Percentiles rank a stretch among this genome's conserved stretches.
Conservation (phyloP, 2,888 invertebrate species). For the Epiperipatus broadwayi region DNA sequence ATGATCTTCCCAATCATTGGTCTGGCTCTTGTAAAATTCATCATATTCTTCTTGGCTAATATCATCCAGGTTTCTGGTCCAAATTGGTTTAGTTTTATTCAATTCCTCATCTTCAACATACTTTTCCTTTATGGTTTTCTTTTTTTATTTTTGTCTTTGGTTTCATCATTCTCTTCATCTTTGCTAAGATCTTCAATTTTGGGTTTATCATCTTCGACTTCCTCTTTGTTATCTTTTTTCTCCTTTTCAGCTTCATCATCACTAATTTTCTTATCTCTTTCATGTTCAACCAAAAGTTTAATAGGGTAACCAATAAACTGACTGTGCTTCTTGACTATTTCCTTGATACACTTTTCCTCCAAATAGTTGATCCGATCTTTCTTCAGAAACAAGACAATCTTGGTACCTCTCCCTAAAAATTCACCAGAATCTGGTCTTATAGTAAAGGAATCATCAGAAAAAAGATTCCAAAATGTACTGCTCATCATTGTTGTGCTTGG, state of each 20-base stretch:
- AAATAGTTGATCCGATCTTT: too few species aligned
- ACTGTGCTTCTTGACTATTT: slow-evolving; percentile 30
- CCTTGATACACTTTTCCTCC: slow-evolving; percentile 31
- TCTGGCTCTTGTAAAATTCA: slow-evolving; percentile 31
- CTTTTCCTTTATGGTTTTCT: slow-evolving; percentile 31
- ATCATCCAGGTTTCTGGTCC: slow-evolving; percentile 31
- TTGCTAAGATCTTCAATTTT: too few species aligned
- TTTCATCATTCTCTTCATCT: too few species aligned
- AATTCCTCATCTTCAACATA: too few species aligned
- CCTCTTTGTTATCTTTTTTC: slow-evolving; percentile 9
- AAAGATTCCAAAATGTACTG: slow-evolving; percentile 22
- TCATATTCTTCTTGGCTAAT: slow-evolving; percentile 30
- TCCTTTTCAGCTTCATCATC: slow-evolving; percentile 16
- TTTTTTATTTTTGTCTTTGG: too few species aligned
- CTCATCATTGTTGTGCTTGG: slow-evolving; percentile 32
- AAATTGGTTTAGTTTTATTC: slow-evolving; percentile 30
- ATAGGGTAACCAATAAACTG: slow-evolving; percentile 32
- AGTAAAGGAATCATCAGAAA: too few species aligned
- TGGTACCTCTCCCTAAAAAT: background rate
- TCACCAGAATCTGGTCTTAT: too few species aligned
- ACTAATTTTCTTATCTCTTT: slow-evolving; percentile 23
- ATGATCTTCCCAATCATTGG: slow-evolving; percentile 32
- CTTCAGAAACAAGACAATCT: too few species aligned
- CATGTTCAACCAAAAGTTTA: too few species aligned
- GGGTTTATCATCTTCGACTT: slow-evolving; percentile 21